Evolutionary conservation across 2,113 vertebrate species (phyloP).

Genomic region (Epinephelus fuscoguttatus): DNA sequence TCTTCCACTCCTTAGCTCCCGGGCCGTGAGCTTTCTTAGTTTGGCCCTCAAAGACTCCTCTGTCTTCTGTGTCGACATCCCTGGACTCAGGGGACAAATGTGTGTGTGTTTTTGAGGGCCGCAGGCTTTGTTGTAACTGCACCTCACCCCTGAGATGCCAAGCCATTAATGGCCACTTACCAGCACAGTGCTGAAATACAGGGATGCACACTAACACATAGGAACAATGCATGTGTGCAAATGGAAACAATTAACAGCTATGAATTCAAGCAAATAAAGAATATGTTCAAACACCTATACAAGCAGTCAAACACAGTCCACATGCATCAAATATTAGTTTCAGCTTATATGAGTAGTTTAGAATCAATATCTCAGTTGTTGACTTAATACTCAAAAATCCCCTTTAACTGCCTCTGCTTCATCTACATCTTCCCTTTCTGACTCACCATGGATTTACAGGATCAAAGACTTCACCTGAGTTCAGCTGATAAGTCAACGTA

Average conservation of each 20-base stretch:
- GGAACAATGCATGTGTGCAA: background rate
- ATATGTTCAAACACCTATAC: background rate
- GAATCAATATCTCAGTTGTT: slow-evolving; percentile 39
- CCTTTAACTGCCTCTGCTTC: slow-evolving; percentile 26
- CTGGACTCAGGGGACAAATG: slow-evolving; percentile 61
- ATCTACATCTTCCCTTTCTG: slow-evolving; percentile 34
- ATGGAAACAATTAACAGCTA: background rate
- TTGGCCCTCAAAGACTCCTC: slow-evolving; percentile 68
- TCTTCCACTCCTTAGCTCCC: slow-evolving; percentile 48
- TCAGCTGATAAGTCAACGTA: slow-evolving; percentile 25
- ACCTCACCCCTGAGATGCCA: slow-evolving; percentile 46
- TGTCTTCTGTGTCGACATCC: slow-evolving; percentile 55
- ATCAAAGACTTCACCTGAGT: slow-evolving; percentile 44
- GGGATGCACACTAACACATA: background rate
- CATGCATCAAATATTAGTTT: slow-evolving; percentile 6
- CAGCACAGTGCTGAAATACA: slow-evolving; percentile 11
- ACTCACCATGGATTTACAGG: slow-evolving; percentile 35
- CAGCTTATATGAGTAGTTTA: background rate
- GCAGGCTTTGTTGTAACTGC: slow-evolving; percentile 65
- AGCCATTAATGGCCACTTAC: slow-evolving; percentile 37
- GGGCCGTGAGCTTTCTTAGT: slow-evolving; percentile 63
- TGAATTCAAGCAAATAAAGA: background rate
- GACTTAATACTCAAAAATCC: slow-evolving; percentile 38
- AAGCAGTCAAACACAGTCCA: slow-evolving; percentile 1
- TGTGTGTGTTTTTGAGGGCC: slow-evolving; percentile 52